Conservation (phyloP, 2,113 vertebrate species). For the Paradoxurus hermaphroditus region DNA sequence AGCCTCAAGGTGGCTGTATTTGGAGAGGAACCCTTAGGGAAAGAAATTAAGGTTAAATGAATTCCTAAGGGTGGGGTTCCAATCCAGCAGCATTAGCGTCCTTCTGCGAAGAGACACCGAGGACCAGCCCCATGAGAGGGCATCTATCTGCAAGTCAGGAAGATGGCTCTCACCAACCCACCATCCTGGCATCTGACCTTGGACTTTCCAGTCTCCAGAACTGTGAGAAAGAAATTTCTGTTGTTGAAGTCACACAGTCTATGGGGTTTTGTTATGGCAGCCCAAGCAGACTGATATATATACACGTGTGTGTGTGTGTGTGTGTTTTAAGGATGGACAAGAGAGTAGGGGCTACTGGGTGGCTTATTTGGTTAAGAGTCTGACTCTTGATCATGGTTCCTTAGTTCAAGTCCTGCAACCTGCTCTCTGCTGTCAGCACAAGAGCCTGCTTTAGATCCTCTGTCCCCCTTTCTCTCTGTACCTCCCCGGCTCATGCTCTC, state of each 20-base stretch:
- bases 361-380: too few relatives aligned
- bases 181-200: not conserved
- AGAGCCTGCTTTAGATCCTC: too few relatives aligned
- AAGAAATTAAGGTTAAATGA: not conserved
- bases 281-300: not conserved
- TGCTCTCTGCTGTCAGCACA: too few relatives aligned
- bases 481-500: too few relatives aligned
- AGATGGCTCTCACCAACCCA: not conserved
- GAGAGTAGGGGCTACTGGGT: not conserved
- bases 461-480: too few relatives aligned
- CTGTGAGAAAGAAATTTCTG: not conserved
- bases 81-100: not conserved
- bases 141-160: not conserved
- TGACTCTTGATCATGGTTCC: too few relatives aligned
- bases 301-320: not conserved
- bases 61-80: not conserved
- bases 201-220: not conserved
- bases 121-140: not conserved
- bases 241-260: not conserved
- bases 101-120: not conserved
- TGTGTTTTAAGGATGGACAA: not conserved
- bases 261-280: not conserved
- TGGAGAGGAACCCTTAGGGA: not conserved
- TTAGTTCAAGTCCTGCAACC: too few relatives aligned
- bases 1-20: not conserved